Evolutionary conservation across 1,140 invertebrate species (phyloP).

Genomic region (Drosophila lowei): DNA sequence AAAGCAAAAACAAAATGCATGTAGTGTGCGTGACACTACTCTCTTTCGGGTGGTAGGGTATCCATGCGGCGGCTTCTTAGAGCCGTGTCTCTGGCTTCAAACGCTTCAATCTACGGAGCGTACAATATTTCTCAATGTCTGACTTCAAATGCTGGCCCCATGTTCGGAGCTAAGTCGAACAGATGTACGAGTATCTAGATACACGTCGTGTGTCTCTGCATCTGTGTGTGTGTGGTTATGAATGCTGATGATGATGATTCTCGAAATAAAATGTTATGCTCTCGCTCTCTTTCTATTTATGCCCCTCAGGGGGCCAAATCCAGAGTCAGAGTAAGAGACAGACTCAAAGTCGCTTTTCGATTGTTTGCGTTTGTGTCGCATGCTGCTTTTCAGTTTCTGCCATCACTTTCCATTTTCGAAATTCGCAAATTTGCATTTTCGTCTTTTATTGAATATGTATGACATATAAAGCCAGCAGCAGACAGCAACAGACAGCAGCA

Average conservation of each 20-base stretch:
- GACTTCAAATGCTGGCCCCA: conserved; percentile 19
- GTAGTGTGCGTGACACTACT: too few species aligned
- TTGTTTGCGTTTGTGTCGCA: conserved; percentile 14
- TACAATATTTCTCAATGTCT: neutral
- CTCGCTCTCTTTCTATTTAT: neutral
- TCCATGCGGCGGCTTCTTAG: too few species aligned
- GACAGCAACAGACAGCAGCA: conserved; percentile 10
- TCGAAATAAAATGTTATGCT: conserved; percentile 60
- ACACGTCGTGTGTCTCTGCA: neutral
- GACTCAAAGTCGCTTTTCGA: neutral
- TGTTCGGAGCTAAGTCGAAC: conserved; percentile 28
- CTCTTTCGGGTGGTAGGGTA: too few species aligned
- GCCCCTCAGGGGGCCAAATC: too few species aligned
- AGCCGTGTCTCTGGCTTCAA: neutral
- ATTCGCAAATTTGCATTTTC: conserved; percentile 75
- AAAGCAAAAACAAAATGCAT: too few species aligned
- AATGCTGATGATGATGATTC: conserved; percentile 64
- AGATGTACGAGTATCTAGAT: conserved; percentile 18
- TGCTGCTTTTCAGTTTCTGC: conserved; percentile 39
- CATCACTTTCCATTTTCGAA: conserved; percentile 76
- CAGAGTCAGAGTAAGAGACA: neutral
- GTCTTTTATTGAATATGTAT: conserved; percentile 78
- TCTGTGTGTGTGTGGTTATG: conserved; percentile 21
- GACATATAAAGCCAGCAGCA: conserved; percentile 51
- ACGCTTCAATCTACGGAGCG: neutral